Evolutionary conservation across 1,140 invertebrate species (phyloP), one percentile per base, ranked within the genome.

Genomic region (Aphidius ervi): DNA sequence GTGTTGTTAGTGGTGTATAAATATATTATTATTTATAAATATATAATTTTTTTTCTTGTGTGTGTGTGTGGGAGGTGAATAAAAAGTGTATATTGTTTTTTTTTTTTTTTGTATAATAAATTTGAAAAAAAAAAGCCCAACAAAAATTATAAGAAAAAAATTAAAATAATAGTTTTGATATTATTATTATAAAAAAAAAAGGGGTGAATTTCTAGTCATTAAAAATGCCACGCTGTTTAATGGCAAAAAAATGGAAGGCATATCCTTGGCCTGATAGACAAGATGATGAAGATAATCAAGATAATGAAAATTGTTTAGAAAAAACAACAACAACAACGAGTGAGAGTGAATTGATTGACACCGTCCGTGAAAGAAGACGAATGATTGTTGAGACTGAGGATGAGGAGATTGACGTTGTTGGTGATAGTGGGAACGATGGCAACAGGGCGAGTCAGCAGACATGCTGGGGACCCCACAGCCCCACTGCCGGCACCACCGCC

Each of bases 221-320:
- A 23, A 54, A 62, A 59, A 92, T 92, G 90, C 90, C 90, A 79
- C 88, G 89, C 74, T 92, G 89, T 82, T 85, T 92, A 71, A 93
- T 93, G 89, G 91, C 91, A 68, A 92, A 93, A 80, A 93, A 93
- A 83, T 92, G 90, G 90, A 93, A 92, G 84, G 87, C 85, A 68
- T 90, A 90, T 81, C 87, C 88, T 66, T 88, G 88, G 87, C 84
- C 86, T 70, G 86, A 88, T 74, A 63, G 64, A 58, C 83, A 87
- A 67, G 81, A 81, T 63, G 86, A 87, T 64, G 82, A 84, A 57
- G 62, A 69, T 20, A 53, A 42, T n/a, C 47, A 4, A 10, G 46
- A 57, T n/a, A 52, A 3, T 31, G 37, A 55, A 39, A 37, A 68
- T 63, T 43, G 56, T 42, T 61, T 63, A 3, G 46, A 57, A 20